These are phyloP conservation scores for Sylvia atricapilla DNA, from an alignment of 2,113 vertebrate genomes.

Conservation along the genomic window DNA sequence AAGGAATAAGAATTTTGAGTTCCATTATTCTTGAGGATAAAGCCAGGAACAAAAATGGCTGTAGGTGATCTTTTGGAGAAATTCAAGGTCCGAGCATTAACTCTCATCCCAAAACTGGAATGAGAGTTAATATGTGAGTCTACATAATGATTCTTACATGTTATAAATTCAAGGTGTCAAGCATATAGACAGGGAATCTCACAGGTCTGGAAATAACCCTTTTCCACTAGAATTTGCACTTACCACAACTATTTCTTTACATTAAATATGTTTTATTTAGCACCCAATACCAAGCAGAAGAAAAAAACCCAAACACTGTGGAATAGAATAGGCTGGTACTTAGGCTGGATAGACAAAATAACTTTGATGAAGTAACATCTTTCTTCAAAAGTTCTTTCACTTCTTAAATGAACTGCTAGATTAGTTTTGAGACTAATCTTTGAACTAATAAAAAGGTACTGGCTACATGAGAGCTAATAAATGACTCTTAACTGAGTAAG, in stretches of 20 bases:
- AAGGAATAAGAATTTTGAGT: neutral
- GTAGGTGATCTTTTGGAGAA: neutral
- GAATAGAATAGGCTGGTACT: neutral
- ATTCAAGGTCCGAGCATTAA: neutral
- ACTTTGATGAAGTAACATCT: neutral
- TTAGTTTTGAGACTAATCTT: neutral
- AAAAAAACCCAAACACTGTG: neutral
- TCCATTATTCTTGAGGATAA: neutral
- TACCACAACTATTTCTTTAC: neutral
- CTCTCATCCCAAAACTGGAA: neutral
- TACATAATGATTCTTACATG: accelerated
- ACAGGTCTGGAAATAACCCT: neutral
- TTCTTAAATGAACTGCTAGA: neutral
- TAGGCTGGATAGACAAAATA: neutral
- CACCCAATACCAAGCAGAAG: neutral
- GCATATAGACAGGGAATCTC: neutral
- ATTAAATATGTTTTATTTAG: neutral
- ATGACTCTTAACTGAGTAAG: neutral
- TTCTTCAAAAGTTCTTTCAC: neutral
- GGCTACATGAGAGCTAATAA: neutral
- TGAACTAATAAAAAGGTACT: neutral
- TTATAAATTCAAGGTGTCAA: neutral
- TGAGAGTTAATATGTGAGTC: neutral
- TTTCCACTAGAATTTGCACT: neutral
- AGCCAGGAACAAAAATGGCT: neutral